Evolutionary conservation across 2,113 vertebrate genomes (phyloP).

Genomic region (rat (Rattus norvegicus)): DNA sequence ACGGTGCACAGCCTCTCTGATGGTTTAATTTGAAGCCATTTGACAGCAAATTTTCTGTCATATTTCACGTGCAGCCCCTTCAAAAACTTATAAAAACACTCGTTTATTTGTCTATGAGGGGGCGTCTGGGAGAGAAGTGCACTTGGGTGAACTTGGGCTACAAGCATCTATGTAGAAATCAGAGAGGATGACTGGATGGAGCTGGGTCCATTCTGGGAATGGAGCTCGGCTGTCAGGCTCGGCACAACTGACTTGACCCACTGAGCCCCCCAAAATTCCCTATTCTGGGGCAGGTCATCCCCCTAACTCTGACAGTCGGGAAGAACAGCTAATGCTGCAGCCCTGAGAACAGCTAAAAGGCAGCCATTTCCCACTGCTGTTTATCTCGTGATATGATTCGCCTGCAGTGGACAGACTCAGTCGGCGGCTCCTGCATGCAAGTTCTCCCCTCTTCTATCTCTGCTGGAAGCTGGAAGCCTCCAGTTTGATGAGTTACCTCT

Average conservation of each 20-base stretch:
- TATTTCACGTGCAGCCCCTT: not conserved
- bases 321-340: not conserved
- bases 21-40: not conserved
- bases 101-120: not conserved
- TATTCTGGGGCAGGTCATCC: not conserved
- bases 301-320: not conserved
- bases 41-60: not conserved
- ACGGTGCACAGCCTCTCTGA: not conserved
- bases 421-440: accelerated
- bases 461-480: not conserved
- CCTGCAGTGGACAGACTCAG: not conserved
- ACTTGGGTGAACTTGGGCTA: too few species aligned
- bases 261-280: not conserved
- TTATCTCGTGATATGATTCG: not conserved
- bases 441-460: not conserved
- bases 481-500: not conserved
- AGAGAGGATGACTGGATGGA: too few species aligned
- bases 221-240: not conserved
- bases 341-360: not conserved
- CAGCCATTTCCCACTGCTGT: not conserved
- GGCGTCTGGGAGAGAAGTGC: not conserved
- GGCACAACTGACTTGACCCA: not conserved
- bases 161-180: not conserved
- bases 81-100: not conserved
- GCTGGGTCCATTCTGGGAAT: not conserved